Base-by-base conservation (phyloP, 2,797 vertebrate species). In the Alauda arvensis region DNA sequence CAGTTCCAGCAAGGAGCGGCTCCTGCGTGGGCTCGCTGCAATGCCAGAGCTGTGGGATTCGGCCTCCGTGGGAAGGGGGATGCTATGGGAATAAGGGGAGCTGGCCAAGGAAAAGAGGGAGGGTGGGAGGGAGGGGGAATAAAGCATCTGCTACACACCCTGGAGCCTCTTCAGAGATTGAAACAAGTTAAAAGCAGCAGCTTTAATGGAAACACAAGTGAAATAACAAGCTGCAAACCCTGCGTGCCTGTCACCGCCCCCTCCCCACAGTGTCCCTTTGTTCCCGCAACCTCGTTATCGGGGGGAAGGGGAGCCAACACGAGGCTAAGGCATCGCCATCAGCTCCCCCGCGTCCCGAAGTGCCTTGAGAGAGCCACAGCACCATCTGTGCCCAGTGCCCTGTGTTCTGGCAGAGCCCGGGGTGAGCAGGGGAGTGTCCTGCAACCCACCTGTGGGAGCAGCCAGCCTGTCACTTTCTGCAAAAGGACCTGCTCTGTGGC, bases 151-250 rank as follows among this genome's bases (percentile, higher is more conserved):
- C 77, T 74, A 62, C 63, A 42, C 82, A 91, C 79, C 56, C 87
- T 87, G 79, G 45, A 92, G 77, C 92, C 82, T 91, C 93, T 93
- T 91, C 88, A 92, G 92, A 92, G 82, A 51, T 2, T 37, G 87
- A 94, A 93, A 87, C 90, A 92, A 93, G 90, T 93, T 90, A 77
- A 95, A 94, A 93, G 85, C 92, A 80, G 66, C 55, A 76, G 92
- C 85, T 91, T 62, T 88, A 88, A 93, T 90, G 70, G 85, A 24
- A 95, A 88, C 82, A 88, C 77, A 88, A 95, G 85, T 66, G 83
- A 85, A 93, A 88, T 91, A 94, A 94, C 92, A 87, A 92, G 92
- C 88, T 62, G 69, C 43, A 85, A 91, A 80, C 77, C 84, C 89
- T 34, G 43, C 2, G 4, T 46, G 90, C 70, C 87, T 85, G 87